Conservation (phyloP, 2,797 vertebrate species). For the Ataeniobius toweri region DNA sequence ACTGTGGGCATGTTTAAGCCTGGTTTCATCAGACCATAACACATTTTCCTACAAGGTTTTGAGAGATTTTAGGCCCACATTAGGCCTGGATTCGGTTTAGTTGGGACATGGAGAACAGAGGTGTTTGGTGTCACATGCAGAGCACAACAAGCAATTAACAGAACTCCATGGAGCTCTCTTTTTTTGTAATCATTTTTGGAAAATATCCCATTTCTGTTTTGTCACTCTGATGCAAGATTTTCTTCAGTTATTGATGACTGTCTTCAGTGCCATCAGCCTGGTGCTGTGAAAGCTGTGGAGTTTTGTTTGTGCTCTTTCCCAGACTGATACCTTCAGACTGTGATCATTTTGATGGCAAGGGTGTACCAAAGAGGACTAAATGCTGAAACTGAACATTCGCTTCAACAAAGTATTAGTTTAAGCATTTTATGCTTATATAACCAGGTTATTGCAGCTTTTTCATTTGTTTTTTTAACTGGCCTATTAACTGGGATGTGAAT, state of each 20-base stretch:
- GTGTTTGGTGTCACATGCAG: neutral
- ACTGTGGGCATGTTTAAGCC: neutral
- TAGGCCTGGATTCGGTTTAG: neutral
- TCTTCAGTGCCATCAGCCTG: neutral
- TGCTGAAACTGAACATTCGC: neutral
- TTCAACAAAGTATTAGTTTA: neutral
- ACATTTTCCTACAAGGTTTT: neutral
- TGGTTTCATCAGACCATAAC: neutral
- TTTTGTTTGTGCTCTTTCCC: neutral
- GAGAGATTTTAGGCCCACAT: neutral
- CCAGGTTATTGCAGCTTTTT: neutral
- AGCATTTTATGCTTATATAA: neutral
- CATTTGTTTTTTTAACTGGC: neutral
- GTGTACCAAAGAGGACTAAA: neutral
- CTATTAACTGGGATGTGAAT: slow-evolving; percentile 17
- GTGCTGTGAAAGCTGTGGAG: neutral
- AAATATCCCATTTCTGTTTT: neutral
- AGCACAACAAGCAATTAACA: neutral
- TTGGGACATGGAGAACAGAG: neutral
- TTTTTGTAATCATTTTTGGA: neutral
- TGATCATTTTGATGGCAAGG: neutral
- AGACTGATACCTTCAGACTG: neutral
- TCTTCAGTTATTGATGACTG: neutral
- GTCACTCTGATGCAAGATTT: neutral
- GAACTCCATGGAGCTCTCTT: neutral